These are phyloP conservation scores for Passer montanus DNA, from an alignment of 2,113 vertebrate species.

Conservation along the genomic window DNA sequence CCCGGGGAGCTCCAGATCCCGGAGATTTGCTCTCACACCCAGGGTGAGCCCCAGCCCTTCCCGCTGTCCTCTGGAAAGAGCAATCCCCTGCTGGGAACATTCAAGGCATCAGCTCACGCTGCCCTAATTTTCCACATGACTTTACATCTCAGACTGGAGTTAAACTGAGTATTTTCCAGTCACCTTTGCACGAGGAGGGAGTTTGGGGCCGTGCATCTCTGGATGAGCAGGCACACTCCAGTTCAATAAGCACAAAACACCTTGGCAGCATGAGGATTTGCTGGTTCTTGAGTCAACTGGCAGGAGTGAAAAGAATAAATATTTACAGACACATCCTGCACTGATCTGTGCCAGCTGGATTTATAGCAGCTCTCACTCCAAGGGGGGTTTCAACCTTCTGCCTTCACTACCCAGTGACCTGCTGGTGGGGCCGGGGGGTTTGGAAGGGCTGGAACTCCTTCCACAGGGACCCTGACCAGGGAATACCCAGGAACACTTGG, in stretches of 20 bases:
- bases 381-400: not conserved
- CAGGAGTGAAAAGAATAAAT: not conserved
- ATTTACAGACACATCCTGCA: not conserved
- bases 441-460: not conserved
- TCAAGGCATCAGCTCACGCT: not conserved
- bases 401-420: not conserved
- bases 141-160: not conserved
- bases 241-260: not conserved
- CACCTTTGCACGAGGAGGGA: not conserved
- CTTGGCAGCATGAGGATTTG: not conserved
- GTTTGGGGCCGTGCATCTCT: not conserved
- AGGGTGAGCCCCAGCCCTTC: not conserved
- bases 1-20: not conserved
- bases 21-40: accelerated
- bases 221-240: not conserved
- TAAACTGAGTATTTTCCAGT: not conserved
- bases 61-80: accelerated
- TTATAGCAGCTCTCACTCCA: not conserved
- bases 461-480: not conserved
- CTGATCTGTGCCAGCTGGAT: not conserved
- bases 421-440: not conserved
- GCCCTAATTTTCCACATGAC: not conserved
- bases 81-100: no score
- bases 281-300: not conserved
- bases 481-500: accelerated